Base-by-base conservation (phyloP, 2,888 invertebrate genomes). In the Lasioglossum calceatum region DNA sequence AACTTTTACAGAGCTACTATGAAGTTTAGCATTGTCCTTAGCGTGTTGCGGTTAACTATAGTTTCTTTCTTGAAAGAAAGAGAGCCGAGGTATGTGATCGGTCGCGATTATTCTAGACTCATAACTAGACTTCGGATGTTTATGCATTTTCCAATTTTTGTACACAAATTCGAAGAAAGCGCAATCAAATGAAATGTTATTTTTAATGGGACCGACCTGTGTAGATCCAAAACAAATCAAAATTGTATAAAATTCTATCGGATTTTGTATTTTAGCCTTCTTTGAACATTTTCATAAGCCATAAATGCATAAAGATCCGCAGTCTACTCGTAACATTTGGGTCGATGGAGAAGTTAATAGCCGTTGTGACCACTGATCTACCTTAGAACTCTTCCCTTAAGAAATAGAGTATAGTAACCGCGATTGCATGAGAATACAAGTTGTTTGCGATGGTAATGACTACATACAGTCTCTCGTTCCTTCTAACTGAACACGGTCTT, bases 401-500 rank as follows among this genome's bases (percentile, higher is more conserved):
- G 39, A 39, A 70, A 39, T 39, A 10, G 39, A 70, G 23, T 70
- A 70, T 70, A 70, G 36, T 47, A 36, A 39, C 36, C 4, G 23
- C 8, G 44, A 19, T 75, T 82, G 80, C 80, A 78, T 27, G 83
- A 58, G 23, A 70, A 72, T 4, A 61, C 12, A 47, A 75, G 47
- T 4, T 67, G 58, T 47, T 70, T 42, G 27, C 81, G 39, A 71
- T 58, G 75, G 78, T 85, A 87, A 87, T 23, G 82, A 61, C 42
- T 27, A 50, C 54, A 74, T 71, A 27, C 47, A 72, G 50, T 74
- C 84, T 71, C 81, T 70, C 54, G 77, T 85, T 87, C 81, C 71
- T 82, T 79, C 82, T 81, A 74, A 74, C 84, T 79, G 77, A 79
- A 72, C 71, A 71, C 74, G 84, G 77, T 83, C 77, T 82, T 74